Evolutionary conservation across 2,797 vertebrate species (phyloP).

Genomic region (Acanthurus lineatus): DNA sequence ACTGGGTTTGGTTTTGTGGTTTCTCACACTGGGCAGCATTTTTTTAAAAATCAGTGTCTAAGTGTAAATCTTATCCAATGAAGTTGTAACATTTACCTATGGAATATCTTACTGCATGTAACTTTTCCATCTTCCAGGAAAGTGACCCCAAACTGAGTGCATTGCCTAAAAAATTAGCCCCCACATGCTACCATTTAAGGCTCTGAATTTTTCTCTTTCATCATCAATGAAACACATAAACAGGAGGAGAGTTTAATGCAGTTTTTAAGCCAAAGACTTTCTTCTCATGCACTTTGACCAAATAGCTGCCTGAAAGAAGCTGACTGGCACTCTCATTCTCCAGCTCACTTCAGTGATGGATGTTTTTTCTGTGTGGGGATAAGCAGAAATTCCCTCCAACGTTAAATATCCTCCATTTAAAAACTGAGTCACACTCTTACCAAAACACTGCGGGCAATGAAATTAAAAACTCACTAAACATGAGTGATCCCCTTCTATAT

Average conservation of each 20-base stretch:
- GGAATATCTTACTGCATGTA: not conserved
- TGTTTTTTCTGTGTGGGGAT: conserved; percentile 5
- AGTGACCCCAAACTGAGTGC: not conserved
- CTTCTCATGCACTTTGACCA: conserved; percentile 5
- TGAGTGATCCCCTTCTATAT: conserved; percentile 1
- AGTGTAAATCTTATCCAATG: conserved; percentile 5
- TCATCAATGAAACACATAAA: conserved; percentile 7
- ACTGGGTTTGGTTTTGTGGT: no score
- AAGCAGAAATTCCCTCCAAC: not conserved
- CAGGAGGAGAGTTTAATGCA: not conserved
- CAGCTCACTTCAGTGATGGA: conserved; percentile 9
- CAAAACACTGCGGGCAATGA: conserved; percentile 2
- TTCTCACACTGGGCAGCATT: no score
- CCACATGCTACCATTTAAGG: conserved; percentile 11
- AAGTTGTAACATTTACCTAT: not conserved
- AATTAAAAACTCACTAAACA: not conserved
- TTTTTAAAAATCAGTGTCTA: not conserved
- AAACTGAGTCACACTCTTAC: conserved; percentile 14
- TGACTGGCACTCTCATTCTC: not conserved
- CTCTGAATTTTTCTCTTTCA: conserved; percentile 5
- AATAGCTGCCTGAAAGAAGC: not conserved
- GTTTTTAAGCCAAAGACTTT: not conserved
- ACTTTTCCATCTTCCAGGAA: conserved; percentile 6
- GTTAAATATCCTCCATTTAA: not conserved
- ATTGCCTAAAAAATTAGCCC: not conserved